A percentile compares a stretch with the other conserved stretches of the same genome.
Conservation (phyloP, 1,140 invertebrate genomes). For the Epicauta chinensis region DNA sequence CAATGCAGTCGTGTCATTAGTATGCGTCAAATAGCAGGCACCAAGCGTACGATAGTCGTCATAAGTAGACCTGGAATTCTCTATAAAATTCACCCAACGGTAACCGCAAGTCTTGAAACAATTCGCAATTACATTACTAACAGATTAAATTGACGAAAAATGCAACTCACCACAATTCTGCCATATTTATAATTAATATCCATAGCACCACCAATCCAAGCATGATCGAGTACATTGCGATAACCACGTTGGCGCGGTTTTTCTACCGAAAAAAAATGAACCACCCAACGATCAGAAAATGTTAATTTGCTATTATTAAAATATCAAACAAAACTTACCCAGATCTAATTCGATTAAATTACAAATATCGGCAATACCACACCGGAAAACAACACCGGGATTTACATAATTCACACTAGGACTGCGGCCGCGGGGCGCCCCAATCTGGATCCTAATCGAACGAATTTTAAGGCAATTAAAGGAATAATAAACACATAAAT, state of each 20-base stretch:
- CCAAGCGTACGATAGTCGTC: conserved; percentile 12
- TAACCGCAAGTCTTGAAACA: conserved; percentile 9
- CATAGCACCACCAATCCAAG: conserved; percentile 23
- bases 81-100: conserved; percentile 11
- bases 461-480: not conserved
- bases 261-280: no score
- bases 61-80: not conserved
- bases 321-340: no score
- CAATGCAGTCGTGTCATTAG: conserved; percentile 4
- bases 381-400: conserved; percentile 19
- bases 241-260: not conserved
- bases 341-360: not conserved
- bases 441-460: conserved; percentile 16
- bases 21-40: conserved; percentile 11
- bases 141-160: not conserved
- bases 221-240: conserved; percentile 13
- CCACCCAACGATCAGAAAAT: no score
- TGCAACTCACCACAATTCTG: conserved; percentile 12
- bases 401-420: conserved; percentile 1
- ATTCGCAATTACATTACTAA: not conserved
- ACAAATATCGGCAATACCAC: conserved; percentile 12
- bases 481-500: not conserved
- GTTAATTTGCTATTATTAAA: not conserved
- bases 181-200: conserved; percentile 16
- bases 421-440: conserved; percentile 13